Percentiles rank a stretch among this genome's conserved stretches.
These are phyloP conservation scores for Alosa alosa DNA, from an alignment of 2,113 vertebrate genomes.

Conservation along the genomic window DNA sequence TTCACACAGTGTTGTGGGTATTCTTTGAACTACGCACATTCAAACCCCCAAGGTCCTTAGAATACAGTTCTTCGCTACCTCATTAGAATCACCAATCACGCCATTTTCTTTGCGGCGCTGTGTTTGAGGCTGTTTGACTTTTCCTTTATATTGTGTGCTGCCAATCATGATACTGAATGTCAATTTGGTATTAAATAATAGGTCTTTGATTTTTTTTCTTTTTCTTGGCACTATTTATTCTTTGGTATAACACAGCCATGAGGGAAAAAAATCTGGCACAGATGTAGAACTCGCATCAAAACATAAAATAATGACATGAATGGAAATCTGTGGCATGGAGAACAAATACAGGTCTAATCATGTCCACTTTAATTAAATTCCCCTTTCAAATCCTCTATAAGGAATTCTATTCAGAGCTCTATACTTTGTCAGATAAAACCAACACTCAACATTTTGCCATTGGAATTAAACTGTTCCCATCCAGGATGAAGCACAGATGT, in stretches of 20 bases:
- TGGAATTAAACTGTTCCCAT: too few species aligned
- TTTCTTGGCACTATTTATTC: neutral
- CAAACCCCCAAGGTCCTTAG: constrained; percentile 18
- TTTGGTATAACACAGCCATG: neutral
- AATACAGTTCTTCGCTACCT: neutral
- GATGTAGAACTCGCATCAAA: neutral
- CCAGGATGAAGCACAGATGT: too few species aligned
- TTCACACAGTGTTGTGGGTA: constrained; percentile 23
- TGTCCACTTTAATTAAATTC: too few species aligned
- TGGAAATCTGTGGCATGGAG: too few species aligned
- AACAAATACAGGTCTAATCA: too few species aligned
- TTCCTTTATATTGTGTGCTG: neutral
- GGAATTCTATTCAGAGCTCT: neutral
- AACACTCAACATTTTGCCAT: neutral
- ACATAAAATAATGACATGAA: too few species aligned
- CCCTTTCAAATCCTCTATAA: neutral
- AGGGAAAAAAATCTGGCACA: neutral
- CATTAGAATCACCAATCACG: neutral
- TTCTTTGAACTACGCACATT: constrained; percentile 18
- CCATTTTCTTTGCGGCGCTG: neutral
- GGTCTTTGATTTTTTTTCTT: constrained; percentile 4
- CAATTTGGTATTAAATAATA: neutral
- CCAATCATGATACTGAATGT: neutral
- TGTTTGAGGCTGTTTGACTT: neutral
- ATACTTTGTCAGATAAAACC: neutral